phyloP scores from a whole-genome alignment of 2,113 vertebrate species.

The Nycticryphes semicollaris region DNA sequence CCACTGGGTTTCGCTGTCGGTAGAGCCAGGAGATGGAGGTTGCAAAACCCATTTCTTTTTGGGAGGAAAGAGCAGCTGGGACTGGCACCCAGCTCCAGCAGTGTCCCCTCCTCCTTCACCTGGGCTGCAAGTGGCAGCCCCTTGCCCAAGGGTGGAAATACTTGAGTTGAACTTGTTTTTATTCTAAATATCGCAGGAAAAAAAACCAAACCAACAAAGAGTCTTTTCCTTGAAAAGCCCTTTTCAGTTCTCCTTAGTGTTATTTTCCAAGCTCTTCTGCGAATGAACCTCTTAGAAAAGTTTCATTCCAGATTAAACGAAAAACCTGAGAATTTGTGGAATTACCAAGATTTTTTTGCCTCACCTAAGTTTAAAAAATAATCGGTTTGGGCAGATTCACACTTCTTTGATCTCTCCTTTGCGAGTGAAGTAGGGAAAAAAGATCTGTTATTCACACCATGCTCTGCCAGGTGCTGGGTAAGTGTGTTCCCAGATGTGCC shows the following conservation, averaged over 20 bases:
- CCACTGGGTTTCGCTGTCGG: accelerated
- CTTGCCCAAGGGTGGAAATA: background rate
- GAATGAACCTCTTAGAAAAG: background rate
- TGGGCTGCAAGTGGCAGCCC: background rate
- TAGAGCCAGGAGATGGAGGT: background rate
- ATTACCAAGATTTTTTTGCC: background rate
- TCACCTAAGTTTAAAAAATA: background rate
- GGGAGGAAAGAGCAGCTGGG: background rate
- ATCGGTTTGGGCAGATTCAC: background rate
- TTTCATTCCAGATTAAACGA: background rate
- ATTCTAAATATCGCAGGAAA: background rate
- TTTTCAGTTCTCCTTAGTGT: background rate
- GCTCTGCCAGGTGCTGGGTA: background rate
- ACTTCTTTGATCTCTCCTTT: background rate
- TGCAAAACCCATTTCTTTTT: background rate
- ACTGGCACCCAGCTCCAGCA: background rate
- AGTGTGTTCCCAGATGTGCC: background rate
- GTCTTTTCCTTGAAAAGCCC: conserved; percentile 7
- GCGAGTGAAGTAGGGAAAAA: background rate
- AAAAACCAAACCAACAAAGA: background rate
- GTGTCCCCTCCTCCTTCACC: background rate
- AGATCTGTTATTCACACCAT: background rate
- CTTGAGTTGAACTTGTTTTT: background rate
- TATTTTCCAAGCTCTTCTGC: background rate
- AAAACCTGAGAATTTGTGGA: background rate